phyloP scores from a whole-genome alignment of 2,888 invertebrate species.

The Chymomyza procnemis region DNA sequence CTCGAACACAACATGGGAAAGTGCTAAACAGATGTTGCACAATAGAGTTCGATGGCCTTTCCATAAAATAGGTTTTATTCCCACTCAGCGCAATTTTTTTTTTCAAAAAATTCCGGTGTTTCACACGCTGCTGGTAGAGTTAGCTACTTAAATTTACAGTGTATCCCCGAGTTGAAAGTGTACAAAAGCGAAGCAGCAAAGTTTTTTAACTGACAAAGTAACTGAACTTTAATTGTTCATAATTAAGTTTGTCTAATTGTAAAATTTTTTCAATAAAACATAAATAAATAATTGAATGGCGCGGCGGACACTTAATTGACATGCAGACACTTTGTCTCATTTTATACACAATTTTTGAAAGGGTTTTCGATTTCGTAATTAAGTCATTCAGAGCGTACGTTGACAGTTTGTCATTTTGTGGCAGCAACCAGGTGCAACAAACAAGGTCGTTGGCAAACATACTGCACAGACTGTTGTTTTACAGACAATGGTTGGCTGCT shows the following conservation, averaged over 20 bases:
- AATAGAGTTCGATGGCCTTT: no score
- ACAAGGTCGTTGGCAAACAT: background rate
- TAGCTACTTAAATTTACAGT: no score
- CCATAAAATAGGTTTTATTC: no score
- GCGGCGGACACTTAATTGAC: constrained; percentile 68
- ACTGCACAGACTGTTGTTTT: background rate
- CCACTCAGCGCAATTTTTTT: no score
- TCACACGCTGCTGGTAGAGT: no score
- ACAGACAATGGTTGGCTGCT: background rate
- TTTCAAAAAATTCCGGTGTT: no score
- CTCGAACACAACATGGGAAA: no score
- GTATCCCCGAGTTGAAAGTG: background rate
- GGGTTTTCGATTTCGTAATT: background rate
- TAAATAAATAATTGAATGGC: constrained; percentile 53
- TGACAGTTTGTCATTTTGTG: background rate
- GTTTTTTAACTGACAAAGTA: constrained; percentile 19
- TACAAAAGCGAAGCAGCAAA: background rate
- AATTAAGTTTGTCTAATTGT: constrained; percentile 61
- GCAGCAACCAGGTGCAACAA: background rate
- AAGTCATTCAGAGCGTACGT: background rate
- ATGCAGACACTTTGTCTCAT: constrained; percentile 26
- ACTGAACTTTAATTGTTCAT: constrained; percentile 69
- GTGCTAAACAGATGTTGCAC: no score
- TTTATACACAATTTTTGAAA: background rate
- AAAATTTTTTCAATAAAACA: constrained; percentile 34